Conservation (phyloP, 2,113 vertebrate species). For the Tachysurus fulvidraco region DNA sequence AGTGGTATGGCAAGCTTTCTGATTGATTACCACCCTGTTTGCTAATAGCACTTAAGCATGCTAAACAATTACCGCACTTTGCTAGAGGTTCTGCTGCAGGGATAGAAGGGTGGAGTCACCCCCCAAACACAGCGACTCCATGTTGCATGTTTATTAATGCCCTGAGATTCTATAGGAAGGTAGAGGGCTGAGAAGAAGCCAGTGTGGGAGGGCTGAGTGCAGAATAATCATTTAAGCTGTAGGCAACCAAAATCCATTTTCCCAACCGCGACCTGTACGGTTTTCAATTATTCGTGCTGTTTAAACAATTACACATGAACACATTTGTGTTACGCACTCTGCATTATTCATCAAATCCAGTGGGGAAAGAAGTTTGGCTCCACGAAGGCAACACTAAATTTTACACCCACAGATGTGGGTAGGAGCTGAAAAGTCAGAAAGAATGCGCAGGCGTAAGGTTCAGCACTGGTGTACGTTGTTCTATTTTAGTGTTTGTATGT, state of each 20-base stretch:
- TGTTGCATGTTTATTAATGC: slow-evolving; percentile 61
- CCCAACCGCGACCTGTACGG: slow-evolving; percentile 45
- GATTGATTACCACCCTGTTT: slow-evolving; percentile 44
- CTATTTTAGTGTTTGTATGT: background rate
- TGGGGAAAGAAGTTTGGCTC: slow-evolving; percentile 27
- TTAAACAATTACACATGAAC: slow-evolving; percentile 57
- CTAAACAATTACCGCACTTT: slow-evolving; percentile 44
- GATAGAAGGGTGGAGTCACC: slow-evolving; percentile 15
- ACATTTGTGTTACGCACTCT: slow-evolving; percentile 40
- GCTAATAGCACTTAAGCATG: slow-evolving; percentile 47
- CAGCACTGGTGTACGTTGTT: background rate
- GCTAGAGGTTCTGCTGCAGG: slow-evolving; percentile 34
- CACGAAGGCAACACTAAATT: slow-evolving; percentile 7
- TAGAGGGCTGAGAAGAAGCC: slow-evolving; percentile 21
- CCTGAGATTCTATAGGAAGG: slow-evolving; percentile 40
- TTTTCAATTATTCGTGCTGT: slow-evolving; percentile 58
- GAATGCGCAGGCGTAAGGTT: background rate
- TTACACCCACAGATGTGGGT: slow-evolving; percentile 29
- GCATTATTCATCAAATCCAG: slow-evolving; percentile 53
- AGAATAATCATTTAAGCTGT: slow-evolving; percentile 55
- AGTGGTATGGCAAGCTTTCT: slow-evolving; percentile 16
- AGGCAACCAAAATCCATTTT: slow-evolving; percentile 53
- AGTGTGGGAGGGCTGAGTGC: slow-evolving; percentile 45
- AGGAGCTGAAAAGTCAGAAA: slow-evolving; percentile 5
- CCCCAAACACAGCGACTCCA: background rate